Evolutionary conservation across 1,140 invertebrate species (phyloP).

Genomic region (Chionoecetes opilio): DNA sequence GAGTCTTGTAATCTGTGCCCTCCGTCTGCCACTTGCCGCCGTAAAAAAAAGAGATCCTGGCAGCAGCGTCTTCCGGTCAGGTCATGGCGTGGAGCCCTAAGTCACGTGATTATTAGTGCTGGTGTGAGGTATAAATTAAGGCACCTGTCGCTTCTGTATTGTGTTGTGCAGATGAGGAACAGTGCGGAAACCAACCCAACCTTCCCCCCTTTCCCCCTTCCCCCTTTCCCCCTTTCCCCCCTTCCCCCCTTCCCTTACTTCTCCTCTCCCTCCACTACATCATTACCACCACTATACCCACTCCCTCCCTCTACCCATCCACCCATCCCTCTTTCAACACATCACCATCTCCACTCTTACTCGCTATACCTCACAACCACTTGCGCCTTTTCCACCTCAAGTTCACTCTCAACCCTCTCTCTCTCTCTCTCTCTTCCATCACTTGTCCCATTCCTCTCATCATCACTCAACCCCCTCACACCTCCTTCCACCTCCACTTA

Average conservation of each 20-base stretch:
- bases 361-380: background rate
- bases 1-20: background rate
- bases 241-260: background rate
- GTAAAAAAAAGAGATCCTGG: too few species aligned
- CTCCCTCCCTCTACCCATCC: background rate
- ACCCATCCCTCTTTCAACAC: background rate
- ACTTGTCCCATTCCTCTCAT: background rate
- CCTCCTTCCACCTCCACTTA: background rate
- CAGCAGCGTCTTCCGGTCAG: too few species aligned
- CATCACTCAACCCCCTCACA: background rate
- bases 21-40: background rate
- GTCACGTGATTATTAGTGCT: too few species aligned
- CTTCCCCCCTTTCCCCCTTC: too few species aligned
- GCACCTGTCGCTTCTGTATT: too few species aligned
- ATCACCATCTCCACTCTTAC: background rate
- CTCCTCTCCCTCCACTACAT: background rate
- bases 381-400: background rate
- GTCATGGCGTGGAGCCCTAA: too few species aligned
- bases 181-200: too few species aligned
- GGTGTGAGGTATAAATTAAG: too few species aligned
- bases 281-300: background rate
- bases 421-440: background rate
- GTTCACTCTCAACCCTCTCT: background rate
- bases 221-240: background rate
- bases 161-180: too few species aligned